These are phyloP conservation scores for Leuctra nigra DNA, from an alignment of 2,888 invertebrate species.

Conservation along the genomic window DNA sequence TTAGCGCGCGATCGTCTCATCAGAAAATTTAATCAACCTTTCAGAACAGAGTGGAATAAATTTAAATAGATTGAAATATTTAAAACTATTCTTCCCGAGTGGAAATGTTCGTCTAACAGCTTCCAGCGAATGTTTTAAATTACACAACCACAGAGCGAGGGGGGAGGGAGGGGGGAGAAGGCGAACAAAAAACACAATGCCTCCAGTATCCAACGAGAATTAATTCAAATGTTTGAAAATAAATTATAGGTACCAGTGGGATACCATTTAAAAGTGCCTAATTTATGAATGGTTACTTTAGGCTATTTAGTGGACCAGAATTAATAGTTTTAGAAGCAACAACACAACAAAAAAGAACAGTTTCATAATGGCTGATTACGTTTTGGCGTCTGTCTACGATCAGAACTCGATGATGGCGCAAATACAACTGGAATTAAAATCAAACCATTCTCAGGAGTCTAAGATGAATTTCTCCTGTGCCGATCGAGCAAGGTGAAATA, in stretches of 20 bases:
- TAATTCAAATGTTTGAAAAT: conserved; percentile 7
- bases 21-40: conserved; percentile 2
- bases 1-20: not conserved
- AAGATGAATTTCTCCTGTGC: no score
- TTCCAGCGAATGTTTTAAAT: conserved; percentile 1
- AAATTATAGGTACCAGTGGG: not conserved
- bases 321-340: no score
- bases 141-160: not conserved
- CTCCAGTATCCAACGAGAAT: not conserved
- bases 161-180: no score
- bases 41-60: not conserved
- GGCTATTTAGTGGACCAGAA: no score
- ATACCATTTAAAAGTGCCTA: no score
- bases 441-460: no score
- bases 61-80: conserved; percentile 7
- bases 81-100: not conserved
- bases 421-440: no score
- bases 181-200: conserved; percentile 1
- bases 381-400: no score
- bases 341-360: no score
- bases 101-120: not conserved
- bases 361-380: no score
- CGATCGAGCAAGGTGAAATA: no score
- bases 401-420: no score
- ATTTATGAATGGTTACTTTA: conserved; percentile 5